Evolutionary conservation across 2,113 vertebrate species (phyloP).

Genomic region (Oryzias curvinotus): DNA sequence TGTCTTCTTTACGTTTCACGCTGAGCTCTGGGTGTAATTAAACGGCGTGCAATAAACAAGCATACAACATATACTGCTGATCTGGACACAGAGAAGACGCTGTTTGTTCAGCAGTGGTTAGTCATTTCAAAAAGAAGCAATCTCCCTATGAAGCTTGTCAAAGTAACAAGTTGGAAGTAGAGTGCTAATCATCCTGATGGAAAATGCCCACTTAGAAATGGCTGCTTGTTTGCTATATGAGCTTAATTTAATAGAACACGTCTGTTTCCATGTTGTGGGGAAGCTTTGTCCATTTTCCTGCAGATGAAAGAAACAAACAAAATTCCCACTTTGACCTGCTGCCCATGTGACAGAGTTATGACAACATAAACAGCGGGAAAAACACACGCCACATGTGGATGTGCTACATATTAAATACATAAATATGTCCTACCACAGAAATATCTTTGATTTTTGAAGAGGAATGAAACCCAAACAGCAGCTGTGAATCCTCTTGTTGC

Average conservation of each 20-base stretch:
- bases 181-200: slow-evolving; percentile 44
- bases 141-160: slow-evolving; percentile 37
- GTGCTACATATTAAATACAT: no score
- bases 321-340: slow-evolving; percentile 27
- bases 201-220: slow-evolving; percentile 43
- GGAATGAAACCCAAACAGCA: slow-evolving; percentile 7
- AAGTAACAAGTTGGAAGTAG: slow-evolving; percentile 54
- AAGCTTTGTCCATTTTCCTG: slow-evolving; percentile 44
- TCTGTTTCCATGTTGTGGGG: slow-evolving; percentile 54
- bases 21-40: slow-evolving; percentile 34
- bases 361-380: slow-evolving; percentile 2
- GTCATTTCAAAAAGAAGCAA: slow-evolving; percentile 22
- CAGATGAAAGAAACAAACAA: slow-evolving; percentile 46
- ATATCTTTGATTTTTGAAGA: no score
- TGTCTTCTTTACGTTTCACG: slow-evolving; percentile 35
- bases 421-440: no score
- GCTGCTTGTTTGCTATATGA: slow-evolving; percentile 28
- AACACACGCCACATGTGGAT: no score
- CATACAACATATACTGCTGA: neutral
- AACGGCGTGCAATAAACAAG: slow-evolving; percentile 47
- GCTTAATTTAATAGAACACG: slow-evolving; percentile 50
- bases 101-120: slow-evolving; percentile 18
- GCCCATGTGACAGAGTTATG: slow-evolving; percentile 23
- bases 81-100: slow-evolving; percentile 6
- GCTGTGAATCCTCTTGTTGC: slow-evolving; percentile 10